phyloP scores from a whole-genome alignment of 2,797 vertebrate species.

The Manis javanica region DNA sequence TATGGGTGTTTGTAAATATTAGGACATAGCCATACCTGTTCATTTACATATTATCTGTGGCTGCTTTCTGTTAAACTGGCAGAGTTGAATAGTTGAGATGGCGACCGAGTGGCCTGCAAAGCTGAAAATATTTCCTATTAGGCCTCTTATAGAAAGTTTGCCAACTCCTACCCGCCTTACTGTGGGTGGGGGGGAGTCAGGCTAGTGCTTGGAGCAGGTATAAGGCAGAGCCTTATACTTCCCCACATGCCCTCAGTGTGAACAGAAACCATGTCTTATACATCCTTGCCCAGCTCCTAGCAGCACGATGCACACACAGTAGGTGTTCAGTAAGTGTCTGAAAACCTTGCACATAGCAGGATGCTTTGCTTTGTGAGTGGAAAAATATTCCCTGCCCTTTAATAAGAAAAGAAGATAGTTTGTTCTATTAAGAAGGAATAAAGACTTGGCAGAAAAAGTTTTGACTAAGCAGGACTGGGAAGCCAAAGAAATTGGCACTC shows the following conservation, averaged over 20 bases:
- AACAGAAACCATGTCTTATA: background rate
- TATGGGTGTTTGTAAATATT: background rate
- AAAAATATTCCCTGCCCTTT: background rate
- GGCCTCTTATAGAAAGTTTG: background rate
- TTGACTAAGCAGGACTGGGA: background rate
- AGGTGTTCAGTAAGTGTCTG: background rate
- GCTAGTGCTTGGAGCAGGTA: background rate
- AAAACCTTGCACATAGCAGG: background rate
- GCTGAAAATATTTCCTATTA: background rate
- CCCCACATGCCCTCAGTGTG: background rate
- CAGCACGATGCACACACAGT: no score
- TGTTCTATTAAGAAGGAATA: background rate
- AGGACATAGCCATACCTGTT: background rate
- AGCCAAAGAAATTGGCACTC: background rate
- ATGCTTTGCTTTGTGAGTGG: background rate
- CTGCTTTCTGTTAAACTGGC: background rate
- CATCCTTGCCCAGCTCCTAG: background rate
- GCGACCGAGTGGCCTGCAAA: background rate
- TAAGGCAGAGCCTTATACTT: background rate
- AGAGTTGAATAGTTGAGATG: background rate
- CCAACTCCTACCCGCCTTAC: background rate
- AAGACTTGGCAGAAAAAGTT: background rate
- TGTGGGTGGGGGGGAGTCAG: background rate
- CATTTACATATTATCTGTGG: background rate
- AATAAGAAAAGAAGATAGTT: slow-evolving; percentile 11